These are phyloP conservation scores for Silurus glanis DNA, from an alignment of 2,113 vertebrate genomes.

Conservation along the genomic window DNA sequence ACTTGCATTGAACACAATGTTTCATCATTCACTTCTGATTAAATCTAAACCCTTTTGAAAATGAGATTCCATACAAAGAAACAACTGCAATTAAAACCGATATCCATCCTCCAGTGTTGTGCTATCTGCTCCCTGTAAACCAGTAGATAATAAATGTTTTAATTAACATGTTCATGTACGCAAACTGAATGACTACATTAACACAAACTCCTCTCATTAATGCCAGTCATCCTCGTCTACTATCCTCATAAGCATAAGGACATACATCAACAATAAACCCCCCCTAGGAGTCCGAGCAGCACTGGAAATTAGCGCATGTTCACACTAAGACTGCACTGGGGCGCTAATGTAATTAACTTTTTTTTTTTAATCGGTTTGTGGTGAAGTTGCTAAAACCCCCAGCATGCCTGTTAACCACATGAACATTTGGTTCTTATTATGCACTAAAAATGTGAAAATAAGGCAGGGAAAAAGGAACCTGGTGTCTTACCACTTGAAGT, in stretches of 20 bases:
- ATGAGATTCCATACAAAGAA: neutral
- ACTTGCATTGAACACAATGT: neutral
- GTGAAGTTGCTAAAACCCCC: neutral
- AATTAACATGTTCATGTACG: neutral
- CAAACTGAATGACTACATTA: neutral
- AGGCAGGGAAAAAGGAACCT: neutral
- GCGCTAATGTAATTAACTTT: constrained; percentile 1
- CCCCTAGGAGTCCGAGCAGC: neutral
- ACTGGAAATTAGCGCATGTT: constrained; percentile 2
- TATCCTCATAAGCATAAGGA: neutral
- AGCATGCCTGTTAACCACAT: neutral
- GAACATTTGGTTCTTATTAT: neutral
- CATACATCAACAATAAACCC: neutral
- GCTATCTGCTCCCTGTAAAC: neutral
- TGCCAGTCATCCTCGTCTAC: constrained; percentile 1
- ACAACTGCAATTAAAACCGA: neutral
- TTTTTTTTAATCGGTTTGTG: neutral
- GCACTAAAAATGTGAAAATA: neutral
- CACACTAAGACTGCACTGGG: neutral
- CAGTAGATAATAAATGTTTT: neutral
- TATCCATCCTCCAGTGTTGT: neutral
- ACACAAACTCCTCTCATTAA: neutral
- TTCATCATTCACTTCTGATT: neutral
- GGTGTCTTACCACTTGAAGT: constrained; percentile 78
- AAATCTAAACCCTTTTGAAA: neutral